Evolutionary conservation across 2,113 vertebrate genomes (phyloP), one percentile per base, ranked within the genome.

Genomic region (Ptychochromis oligacanthus): DNA sequence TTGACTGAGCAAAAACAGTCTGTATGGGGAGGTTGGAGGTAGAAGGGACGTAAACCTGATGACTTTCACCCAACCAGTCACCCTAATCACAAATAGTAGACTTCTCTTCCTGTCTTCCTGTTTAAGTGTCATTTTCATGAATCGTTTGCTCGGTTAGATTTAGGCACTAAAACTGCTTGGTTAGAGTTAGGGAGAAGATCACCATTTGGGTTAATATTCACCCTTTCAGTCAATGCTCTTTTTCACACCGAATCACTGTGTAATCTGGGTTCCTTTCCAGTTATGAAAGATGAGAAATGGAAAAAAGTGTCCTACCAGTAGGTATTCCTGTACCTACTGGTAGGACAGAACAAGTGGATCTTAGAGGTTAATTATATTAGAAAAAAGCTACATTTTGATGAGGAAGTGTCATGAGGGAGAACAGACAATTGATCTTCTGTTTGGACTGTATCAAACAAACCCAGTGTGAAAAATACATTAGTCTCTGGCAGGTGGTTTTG

Each of bases 401-500:
- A 76, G 55, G 36, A 76, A 52, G 67, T 72, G 52, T 52, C 46
- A 20, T 1, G 10, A 58, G 24, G 61, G 8, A 12, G 6, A 4
- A 22, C 28, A 36, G 34, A 38, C 34, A 46, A 20, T 9, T 57
- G 22, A 80, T 17, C 18, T 80, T 12, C 7, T 43, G 55, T 81
- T 46, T 72, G 15, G 43, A 0, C 49, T 31, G 20, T 60, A 54
- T 75, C 28, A 76, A 76, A 81, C 57, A 82, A 65, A 61, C 43
- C 31, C 31, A 46, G 20, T 26, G 31, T 49, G 22, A 76, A 70
- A 76, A 54, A 22, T 31, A 57, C 20, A 24, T 62, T 0, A 36
- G 36, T 72, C 46, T 67, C 52, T 65, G 80, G 79, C 65, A 79
- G 90, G 61, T 84, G 83, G 81, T 59, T 75, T 59, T n/a, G 49